These are phyloP conservation scores for Peromyscus melanophrys DNA, from an alignment of 2,797 vertebrate genomes.

Conservation along the genomic window DNA sequence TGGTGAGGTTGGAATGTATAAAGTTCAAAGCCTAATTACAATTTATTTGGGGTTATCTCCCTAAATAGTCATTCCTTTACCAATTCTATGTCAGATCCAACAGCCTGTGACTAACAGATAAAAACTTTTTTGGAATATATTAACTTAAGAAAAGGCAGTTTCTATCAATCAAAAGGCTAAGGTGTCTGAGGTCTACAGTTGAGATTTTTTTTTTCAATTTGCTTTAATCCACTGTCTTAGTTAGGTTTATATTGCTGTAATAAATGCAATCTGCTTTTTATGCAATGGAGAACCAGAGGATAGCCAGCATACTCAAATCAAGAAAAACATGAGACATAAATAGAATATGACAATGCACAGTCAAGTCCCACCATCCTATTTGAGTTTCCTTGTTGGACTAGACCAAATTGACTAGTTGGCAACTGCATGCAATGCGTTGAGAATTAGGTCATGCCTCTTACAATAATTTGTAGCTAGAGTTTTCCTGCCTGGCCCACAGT, in stretches of 20 bases:
- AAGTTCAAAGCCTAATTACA: neutral
- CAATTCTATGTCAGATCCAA: neutral
- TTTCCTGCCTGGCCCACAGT: too few species aligned
- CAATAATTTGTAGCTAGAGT: neutral
- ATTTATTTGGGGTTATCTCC: neutral
- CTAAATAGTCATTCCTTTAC: neutral
- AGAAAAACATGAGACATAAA: neutral
- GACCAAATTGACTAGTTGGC: neutral
- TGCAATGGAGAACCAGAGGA: neutral
- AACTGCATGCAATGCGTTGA: too few species aligned
- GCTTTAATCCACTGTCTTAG: neutral
- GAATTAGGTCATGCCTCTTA: neutral
- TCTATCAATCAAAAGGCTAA: neutral
- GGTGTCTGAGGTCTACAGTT: neutral
- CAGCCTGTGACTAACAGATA: neutral
- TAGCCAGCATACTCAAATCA: neutral
- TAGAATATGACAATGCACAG: neutral
- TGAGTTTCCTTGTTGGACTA: neutral
- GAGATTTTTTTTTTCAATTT: neutral
- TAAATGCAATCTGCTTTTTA: neutral
- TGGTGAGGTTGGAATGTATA: neutral
- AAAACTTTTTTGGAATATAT: neutral
- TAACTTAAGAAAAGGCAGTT: neutral
- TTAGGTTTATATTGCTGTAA: neutral
- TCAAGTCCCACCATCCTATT: neutral